These are phyloP conservation scores for Spea bombifrons DNA, from an alignment of 2,113 vertebrate genomes.

Conservation along the genomic window DNA sequence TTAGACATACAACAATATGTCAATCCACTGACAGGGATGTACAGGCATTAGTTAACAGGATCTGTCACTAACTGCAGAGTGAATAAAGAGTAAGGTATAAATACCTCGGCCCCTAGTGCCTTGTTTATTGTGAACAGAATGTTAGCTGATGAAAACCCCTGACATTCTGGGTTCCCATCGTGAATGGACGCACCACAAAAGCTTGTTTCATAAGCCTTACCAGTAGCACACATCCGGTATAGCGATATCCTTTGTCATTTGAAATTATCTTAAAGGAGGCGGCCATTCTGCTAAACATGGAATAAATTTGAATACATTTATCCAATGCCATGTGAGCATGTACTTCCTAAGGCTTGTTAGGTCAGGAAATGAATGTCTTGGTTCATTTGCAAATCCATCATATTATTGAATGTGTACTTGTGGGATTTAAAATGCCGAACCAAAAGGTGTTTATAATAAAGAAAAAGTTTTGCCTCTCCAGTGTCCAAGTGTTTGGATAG, in stretches of 20 bases:
- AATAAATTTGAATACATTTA: not conserved
- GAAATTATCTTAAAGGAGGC: not conserved
- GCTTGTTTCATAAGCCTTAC: too few relatives aligned
- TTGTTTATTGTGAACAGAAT: not conserved
- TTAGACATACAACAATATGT: not conserved
- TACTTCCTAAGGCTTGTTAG: not conserved
- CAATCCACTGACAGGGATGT: not conserved
- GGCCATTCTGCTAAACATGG: not conserved
- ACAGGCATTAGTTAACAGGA: not conserved
- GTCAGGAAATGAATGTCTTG: not conserved
- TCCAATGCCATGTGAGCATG: not conserved
- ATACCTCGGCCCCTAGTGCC: not conserved
- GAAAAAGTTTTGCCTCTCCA: too few relatives aligned
- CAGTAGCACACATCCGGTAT: not conserved
- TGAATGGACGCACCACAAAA: too few relatives aligned
- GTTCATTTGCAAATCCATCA: not conserved
- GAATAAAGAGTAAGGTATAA: not conserved
- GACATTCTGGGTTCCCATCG: not conserved
- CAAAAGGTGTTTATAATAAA: too few relatives aligned
- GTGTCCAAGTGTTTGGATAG: too few relatives aligned
- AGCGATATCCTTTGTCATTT: not conserved
- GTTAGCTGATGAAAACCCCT: not conserved
- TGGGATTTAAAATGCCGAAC: too few relatives aligned
- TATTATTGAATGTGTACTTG: not conserved
- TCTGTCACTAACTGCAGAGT: not conserved